These are phyloP conservation scores for Amphiprion percula DNA, from an alignment of 2,113 vertebrate species.

Conservation along the genomic window DNA sequence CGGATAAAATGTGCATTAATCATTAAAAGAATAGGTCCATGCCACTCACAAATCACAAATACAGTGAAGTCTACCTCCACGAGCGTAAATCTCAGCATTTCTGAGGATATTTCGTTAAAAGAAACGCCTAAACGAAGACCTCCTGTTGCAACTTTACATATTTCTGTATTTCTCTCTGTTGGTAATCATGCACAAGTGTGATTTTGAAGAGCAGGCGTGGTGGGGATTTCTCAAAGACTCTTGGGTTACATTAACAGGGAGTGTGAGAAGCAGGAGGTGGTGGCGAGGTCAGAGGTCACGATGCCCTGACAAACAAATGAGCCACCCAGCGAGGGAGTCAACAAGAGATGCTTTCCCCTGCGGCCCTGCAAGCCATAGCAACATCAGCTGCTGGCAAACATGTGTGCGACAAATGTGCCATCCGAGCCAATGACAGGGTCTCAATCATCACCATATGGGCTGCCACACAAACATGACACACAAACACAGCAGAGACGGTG, in stretches of 20 bases:
- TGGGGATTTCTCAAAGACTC: constrained; percentile 20
- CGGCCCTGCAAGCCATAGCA: constrained; percentile 52
- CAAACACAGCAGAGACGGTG: constrained; percentile 54
- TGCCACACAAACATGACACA: constrained; percentile 69
- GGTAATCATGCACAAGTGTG: constrained; percentile 35
- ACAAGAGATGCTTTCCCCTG: constrained; percentile 72
- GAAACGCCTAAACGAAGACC: constrained; percentile 21
- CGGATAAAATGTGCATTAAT: constrained; percentile 6
- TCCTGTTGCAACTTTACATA: constrained; percentile 43
- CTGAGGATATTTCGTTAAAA: not conserved
- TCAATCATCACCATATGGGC: constrained; percentile 73
- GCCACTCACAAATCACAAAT: constrained; percentile 19
- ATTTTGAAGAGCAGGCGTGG: not conserved
- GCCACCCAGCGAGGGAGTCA: constrained; percentile 76
- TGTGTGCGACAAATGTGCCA: constrained; percentile 81
- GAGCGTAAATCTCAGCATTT: constrained; percentile 32
- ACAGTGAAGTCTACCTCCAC: constrained; percentile 28
- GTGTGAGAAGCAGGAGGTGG: constrained; percentile 56
- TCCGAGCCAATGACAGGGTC: constrained; percentile 68
- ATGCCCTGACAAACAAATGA: constrained; percentile 74
- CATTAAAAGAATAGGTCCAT: constrained; percentile 1
- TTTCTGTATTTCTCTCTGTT: constrained; percentile 34
- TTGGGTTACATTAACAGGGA: constrained; percentile 57
- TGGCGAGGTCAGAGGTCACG: constrained; percentile 66
- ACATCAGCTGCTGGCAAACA: constrained; percentile 76